Conservation (phyloP, 2,113 vertebrate genomes). For the Laterallus jamaicensis region DNA sequence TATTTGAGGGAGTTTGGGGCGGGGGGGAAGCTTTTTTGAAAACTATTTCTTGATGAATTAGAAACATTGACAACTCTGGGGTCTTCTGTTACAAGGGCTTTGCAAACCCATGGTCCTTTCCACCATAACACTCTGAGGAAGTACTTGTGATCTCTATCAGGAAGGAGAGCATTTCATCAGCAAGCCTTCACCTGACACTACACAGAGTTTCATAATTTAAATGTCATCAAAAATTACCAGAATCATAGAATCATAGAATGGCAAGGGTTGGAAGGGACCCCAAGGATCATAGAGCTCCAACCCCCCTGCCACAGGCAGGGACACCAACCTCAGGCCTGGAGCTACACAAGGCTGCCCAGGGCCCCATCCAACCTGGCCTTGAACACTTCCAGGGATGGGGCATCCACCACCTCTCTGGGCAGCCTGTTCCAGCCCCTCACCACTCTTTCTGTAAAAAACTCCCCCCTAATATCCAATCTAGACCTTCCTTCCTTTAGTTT, state of each 20-base stretch:
- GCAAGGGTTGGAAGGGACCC: no score
- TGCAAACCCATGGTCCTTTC: not conserved
- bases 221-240: not conserved
- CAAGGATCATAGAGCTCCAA: no score
- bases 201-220: not conserved
- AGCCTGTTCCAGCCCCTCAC: no score
- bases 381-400: no score
- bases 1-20: not conserved
- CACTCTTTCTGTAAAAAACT: no score
- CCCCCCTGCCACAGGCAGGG: no score
- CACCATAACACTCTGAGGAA: not conserved
- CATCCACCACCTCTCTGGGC: no score
- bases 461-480: no score
- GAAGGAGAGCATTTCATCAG: not conserved
- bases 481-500: no score
- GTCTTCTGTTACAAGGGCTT: not conserved
- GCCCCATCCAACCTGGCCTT: no score
- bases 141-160: not conserved
- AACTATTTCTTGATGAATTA: not conserved
- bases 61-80: not conserved
- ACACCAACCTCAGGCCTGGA: no score
- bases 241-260: not conserved
- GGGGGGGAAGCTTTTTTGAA: not conserved
- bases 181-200: not conserved
- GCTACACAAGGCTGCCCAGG: no score